Base-by-base conservation (phyloP, 1,140 invertebrate genomes). In the Helicorthomorpha holstii region DNA sequence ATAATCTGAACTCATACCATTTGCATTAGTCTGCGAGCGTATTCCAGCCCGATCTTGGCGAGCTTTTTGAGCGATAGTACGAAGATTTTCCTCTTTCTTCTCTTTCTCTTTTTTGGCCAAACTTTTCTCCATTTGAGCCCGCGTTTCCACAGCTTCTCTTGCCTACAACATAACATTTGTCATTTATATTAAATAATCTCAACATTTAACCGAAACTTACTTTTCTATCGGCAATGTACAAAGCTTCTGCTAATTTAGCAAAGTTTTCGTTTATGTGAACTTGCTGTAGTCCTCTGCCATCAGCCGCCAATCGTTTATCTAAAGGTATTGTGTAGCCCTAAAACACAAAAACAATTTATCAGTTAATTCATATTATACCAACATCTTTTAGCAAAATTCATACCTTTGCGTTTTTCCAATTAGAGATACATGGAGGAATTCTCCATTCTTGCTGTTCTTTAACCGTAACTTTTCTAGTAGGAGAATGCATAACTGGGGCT, bases 401-500 rank as follows among this genome's bases (percentile, higher is more conserved):
- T 69, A 77, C 89, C 76, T 91, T 97, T 1, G 93, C 87, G 66
- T 99, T 99, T 69, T 99, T 99, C 95, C 95, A 99, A 64, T 99
- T 98, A 14, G 90, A 95, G 56, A 99, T 96, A 64, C 95, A 98
- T 0, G 96, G 96, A 19, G 96, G 96, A 59, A 99, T 97, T 71
- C 98, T 98, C 96, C 96, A 99, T 68, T 99, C 94, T 56, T 95
- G 85, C 65, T 99, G 95, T 66, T 99, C 95, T 67, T 97, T 96
- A 0, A 94, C 92, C 3, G 94, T 96, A 0, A 95, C 70, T 67
- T 98, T 89, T 52, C 95, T 76, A 0, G 95, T 94, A 0, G 96
- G 96, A 0, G 93, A 98, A 71, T 98, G 95, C 69, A 99, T 78
- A 1, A 97, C 90, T 19, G 85, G 85, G 1, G 95, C 93, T 21